Evolutionary conservation across 2,888 invertebrate species (phyloP).

Genomic region (Gastracanthus pulcherrimus): DNA sequence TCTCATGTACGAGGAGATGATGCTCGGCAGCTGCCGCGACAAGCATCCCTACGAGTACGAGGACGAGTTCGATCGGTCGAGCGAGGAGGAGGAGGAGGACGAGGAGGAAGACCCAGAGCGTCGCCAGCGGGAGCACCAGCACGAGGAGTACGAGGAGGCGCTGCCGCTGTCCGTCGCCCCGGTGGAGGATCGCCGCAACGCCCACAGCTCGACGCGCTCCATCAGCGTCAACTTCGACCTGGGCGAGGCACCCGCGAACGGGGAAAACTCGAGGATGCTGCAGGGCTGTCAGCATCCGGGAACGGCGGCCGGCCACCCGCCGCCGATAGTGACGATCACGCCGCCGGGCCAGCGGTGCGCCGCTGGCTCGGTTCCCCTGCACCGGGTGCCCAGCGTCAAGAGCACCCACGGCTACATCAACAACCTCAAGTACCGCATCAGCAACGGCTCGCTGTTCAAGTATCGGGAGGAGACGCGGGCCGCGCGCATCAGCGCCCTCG

Average conservation of each 20-base stretch:
- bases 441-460: slow-evolving; percentile 90
- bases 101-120: not conserved
- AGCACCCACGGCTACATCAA: slow-evolving; percentile 83
- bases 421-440: slow-evolving; percentile 87
- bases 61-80: slow-evolving; percentile 58
- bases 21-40: slow-evolving; percentile 61
- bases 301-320: slow-evolving; percentile 57
- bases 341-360: slow-evolving; percentile 76
- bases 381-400: slow-evolving; percentile 75
- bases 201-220: slow-evolving; percentile 5
- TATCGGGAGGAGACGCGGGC: slow-evolving; percentile 94
- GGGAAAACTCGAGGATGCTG: not conserved
- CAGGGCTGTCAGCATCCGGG: not conserved
- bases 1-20: slow-evolving; percentile 69
- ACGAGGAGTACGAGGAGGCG: slow-evolving; percentile 25
- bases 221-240: slow-evolving; percentile 54
- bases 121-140: not conserved
- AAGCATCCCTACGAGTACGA: slow-evolving; percentile 63
- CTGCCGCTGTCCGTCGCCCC: slow-evolving; percentile 14
- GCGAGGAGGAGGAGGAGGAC: slow-evolving; percentile 59
- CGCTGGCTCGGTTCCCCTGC: slow-evolving; percentile 74
- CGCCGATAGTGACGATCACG: slow-evolving; percentile 79
- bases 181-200: not conserved
- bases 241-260: not conserved
- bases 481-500: slow-evolving; percentile 90